Evolutionary conservation across 2,113 vertebrate species (phyloP).

Genomic region (Heterocephalus glaber): DNA sequence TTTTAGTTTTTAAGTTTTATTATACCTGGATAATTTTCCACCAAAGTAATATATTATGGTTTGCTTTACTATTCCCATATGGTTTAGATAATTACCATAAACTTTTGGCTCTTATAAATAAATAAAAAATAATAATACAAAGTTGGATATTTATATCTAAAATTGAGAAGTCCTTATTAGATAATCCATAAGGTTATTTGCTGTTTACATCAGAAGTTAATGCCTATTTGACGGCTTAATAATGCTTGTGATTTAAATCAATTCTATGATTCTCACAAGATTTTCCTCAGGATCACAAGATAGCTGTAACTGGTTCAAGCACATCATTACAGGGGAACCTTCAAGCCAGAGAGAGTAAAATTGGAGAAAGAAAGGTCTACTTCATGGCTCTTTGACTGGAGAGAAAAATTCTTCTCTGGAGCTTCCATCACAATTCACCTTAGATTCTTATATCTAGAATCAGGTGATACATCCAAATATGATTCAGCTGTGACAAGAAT

Average conservation of each 20-base stretch:
- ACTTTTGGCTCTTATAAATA: slow-evolving; percentile 22
- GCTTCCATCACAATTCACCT: neutral
- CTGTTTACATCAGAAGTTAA: neutral
- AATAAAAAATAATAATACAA: neutral
- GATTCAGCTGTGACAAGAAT: neutral
- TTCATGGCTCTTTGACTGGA: neutral
- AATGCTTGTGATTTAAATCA: neutral
- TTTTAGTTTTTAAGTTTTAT: slow-evolving; percentile 25
- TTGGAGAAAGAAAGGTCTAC: neutral
- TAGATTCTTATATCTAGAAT: neutral
- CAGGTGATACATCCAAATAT: neutral
- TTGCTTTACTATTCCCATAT: slow-evolving; percentile 43
- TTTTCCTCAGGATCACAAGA: neutral
- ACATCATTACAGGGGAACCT: neutral
- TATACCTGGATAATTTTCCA: neutral
- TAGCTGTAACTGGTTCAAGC: neutral
- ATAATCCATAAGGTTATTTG: neutral
- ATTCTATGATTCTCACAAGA: neutral
- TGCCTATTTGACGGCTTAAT: neutral
- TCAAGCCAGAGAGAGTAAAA: neutral
- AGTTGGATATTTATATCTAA: slow-evolving; percentile 17
- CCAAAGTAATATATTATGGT: neutral
- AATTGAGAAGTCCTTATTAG: neutral
- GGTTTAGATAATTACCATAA: neutral
- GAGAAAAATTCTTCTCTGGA: neutral